phyloP scores from a whole-genome alignment of 2,797 vertebrate species.

The Spatula versicolor region DNA sequence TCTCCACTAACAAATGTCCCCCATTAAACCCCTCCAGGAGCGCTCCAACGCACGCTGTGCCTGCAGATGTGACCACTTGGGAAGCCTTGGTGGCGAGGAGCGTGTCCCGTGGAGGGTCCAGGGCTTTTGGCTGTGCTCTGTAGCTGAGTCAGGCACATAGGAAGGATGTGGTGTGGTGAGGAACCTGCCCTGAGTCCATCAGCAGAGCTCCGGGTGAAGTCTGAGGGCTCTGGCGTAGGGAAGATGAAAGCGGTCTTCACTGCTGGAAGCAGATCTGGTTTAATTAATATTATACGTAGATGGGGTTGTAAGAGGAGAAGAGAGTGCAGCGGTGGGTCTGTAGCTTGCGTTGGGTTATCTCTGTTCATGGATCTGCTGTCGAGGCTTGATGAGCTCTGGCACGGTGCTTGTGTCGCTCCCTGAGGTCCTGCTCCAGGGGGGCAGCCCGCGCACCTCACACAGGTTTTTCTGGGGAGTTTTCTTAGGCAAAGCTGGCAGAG shows the following conservation, averaged over 20 bases:
- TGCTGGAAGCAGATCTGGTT: neutral
- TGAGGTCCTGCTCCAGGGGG: neutral
- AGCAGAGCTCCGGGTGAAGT: neutral
- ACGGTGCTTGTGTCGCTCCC: neutral
- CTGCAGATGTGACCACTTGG: too few species aligned
- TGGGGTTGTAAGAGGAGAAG: neutral
- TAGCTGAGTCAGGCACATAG: neutral
- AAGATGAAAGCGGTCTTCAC: neutral
- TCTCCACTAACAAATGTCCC: neutral
- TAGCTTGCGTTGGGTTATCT: neutral
- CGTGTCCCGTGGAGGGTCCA: neutral
- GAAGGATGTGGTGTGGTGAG: rapidly evolving
- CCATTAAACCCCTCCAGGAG: neutral
- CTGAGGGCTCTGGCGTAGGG: rapidly evolving
- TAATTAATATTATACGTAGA: neutral
- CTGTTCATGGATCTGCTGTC: neutral
- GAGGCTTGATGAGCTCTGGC: neutral
- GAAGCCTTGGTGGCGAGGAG: rapidly evolving
- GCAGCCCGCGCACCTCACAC: neutral
- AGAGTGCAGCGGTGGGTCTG: rapidly evolving
- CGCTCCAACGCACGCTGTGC: too few species aligned
- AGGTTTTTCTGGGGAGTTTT: conserved; percentile 13
- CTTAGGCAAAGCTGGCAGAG: neutral
- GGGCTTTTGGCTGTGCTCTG: too few species aligned
- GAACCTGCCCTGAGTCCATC: neutral